phyloP scores from a whole-genome alignment of 2,797 vertebrate species.

The Dendrocincla fuliginosa region DNA sequence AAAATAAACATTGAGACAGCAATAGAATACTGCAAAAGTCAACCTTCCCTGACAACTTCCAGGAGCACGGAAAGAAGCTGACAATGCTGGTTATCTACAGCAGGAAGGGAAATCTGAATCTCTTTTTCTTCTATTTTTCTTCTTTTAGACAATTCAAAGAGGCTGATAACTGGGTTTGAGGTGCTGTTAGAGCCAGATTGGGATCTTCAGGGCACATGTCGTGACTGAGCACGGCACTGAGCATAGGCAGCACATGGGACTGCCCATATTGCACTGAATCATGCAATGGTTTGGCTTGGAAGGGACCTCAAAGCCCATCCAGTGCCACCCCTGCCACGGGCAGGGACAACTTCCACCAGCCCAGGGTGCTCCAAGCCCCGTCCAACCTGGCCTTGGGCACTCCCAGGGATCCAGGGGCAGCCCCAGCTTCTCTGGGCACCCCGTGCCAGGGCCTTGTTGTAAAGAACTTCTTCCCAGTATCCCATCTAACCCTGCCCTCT shows the following conservation, averaged over 20 bases:
- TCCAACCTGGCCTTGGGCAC: not conserved
- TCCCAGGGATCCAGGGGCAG: not conserved
- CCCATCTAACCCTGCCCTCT: not conserved
- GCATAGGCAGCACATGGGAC: rapidly evolving
- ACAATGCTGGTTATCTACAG: slow-evolving; percentile 20
- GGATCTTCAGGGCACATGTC: not conserved
- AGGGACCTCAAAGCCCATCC: rapidly evolving
- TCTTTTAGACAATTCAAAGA: not conserved
- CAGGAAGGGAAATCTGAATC: not conserved
- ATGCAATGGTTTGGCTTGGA: not conserved
- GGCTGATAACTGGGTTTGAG: not conserved
- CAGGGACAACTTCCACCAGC: not conserved
- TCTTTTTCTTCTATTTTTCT: not conserved
- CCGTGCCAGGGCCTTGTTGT: not conserved
- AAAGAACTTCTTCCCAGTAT: not conserved
- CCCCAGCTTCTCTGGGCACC: rapidly evolving
- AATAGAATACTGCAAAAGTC: not conserved
- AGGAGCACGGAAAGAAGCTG: not conserved
- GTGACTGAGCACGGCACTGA: not conserved
- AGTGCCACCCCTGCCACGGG: not conserved
- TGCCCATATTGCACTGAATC: not conserved
- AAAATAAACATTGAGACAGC: slow-evolving; percentile 3
- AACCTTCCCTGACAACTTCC: slow-evolving; percentile 15
- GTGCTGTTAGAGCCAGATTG: not conserved
- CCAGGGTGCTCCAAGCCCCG: not conserved